Base-by-base conservation (phyloP, 2,113 vertebrate genomes). In the Poicephalus meyeri region DNA sequence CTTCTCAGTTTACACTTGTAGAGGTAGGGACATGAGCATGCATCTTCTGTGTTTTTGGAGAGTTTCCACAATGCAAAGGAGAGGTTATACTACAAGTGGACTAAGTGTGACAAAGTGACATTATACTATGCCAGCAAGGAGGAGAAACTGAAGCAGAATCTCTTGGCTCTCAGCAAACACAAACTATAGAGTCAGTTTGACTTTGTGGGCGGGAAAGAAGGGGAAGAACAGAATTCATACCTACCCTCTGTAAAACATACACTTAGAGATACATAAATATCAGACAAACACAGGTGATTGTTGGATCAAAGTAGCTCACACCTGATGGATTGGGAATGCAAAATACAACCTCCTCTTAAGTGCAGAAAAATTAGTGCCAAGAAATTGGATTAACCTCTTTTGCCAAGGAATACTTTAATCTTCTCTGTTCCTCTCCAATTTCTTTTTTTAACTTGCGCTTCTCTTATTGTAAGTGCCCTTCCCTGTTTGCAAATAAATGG, bases 1-100 rank as follows among this genome's bases (percentile, higher is more conserved):
- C 87, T 70, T 91, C 95, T 96, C 91, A 66, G 70, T 95, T 97
- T 96, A 94, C 90, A 86, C 86, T 96, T 28, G 5, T 44, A 80
- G 69, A 86, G 52, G 88, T 90, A 92, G 88, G 50, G 61, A 86
- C 76, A 61, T 81, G 53, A 16, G 33, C 69, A 60, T 64, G 83
- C 56, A 58, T 89, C 92, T 74, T 50, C 60, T 86, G 52, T 70
- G 76, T 86, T 94, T 90, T 58, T 86, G 39, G 82, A 93, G 83
- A 76, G 77, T 44, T 96, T 91, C 77, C 79, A 91, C 92, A 80
- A 65, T 0, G 86, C 83, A 92, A 80, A 93, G 49, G 61, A 96
- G 80, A 91, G 44, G 52, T 88, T 90, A 68, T 64, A 46, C 47
- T 86, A 52, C 73, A 73, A 90, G 44, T 18, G 64, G 60, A 46